Evolutionary conservation across 2,888 invertebrate genomes (phyloP).

Genomic region (Lasioglossum morio): DNA sequence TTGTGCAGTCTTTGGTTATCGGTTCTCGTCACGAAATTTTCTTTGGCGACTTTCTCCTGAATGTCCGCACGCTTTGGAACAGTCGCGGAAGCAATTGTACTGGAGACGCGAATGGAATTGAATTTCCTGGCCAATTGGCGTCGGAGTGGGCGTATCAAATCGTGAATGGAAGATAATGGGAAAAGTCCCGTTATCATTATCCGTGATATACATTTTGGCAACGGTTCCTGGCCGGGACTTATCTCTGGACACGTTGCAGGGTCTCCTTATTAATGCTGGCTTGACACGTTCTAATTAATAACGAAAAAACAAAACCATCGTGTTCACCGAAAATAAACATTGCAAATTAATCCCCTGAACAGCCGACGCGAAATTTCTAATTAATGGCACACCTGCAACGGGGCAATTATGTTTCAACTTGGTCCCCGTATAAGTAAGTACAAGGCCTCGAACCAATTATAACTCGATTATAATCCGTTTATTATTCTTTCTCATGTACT

Average conservation of each 20-base stretch:
- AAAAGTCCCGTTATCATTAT: conserved; percentile 15
- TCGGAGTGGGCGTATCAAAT: background rate
- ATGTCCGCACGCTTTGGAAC: conserved; percentile 6
- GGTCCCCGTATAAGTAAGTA: background rate
- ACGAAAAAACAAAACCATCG: background rate
- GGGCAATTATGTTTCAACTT: background rate
- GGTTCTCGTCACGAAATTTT: background rate
- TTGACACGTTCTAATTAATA: background rate
- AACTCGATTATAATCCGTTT: background rate
- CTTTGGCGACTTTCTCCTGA: conserved; percentile 1
- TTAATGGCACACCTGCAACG: background rate
- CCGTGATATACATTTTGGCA: conserved; percentile 18
- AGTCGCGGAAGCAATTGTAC: background rate
- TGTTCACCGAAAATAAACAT: background rate
- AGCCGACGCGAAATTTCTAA: background rate
- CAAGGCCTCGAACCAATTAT: background rate
- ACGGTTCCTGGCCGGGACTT: background rate
- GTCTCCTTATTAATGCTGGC: background rate
- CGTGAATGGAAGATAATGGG: conserved; percentile 8
- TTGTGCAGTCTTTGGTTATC: background rate
- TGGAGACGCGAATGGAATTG: conserved; percentile 21
- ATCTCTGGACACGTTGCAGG: background rate
- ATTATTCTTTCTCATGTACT: background rate
- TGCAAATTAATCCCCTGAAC: background rate
- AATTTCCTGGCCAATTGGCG: conserved; percentile 28